Evolutionary conservation across 2,888 invertebrate species (phyloP).

Genomic region (Synanthedon myopaeformis): DNA sequence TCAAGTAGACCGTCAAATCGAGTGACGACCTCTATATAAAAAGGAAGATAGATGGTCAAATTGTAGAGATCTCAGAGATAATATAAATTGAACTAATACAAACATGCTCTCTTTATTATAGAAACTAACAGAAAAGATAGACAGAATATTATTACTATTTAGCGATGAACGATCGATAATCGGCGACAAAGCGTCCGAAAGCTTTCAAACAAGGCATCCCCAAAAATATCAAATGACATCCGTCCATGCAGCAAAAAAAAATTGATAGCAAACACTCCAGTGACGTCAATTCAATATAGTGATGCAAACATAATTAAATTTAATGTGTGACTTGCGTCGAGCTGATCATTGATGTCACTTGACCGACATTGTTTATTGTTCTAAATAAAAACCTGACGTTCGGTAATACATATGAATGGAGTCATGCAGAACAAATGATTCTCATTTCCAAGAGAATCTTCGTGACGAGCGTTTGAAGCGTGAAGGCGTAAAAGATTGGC

Average conservation of each 20-base stretch:
- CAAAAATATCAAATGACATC: constrained; percentile 2
- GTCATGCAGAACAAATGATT: constrained; percentile 39
- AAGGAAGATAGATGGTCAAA: too few species aligned
- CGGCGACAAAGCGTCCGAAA: too few species aligned
- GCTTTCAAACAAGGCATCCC: neutral
- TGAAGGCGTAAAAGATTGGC: constrained; percentile 9
- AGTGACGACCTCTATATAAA: too few species aligned
- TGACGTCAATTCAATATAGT: constrained; percentile 6
- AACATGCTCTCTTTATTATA: too few species aligned
- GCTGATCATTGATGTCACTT: constrained; percentile 7
- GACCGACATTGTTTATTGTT: constrained; percentile 28
- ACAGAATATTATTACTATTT: too few species aligned
- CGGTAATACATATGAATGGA: constrained; percentile 11
- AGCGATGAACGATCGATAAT: too few species aligned
- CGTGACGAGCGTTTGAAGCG: constrained; percentile 21
- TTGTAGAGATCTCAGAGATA: too few species aligned
- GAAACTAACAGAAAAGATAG: too few species aligned
- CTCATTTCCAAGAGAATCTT: constrained; percentile 19
- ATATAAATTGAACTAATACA: too few species aligned
- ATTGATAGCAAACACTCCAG: constrained; percentile 3
- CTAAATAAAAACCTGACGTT: constrained; percentile 18
- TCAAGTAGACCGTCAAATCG: too few species aligned
- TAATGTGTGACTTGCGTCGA: constrained; percentile 12
- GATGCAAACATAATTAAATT: constrained; percentile 16
- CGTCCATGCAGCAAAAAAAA: neutral